Conservation (phyloP, 2,113 vertebrate species). For the Amphiprion ocellaris region DNA sequence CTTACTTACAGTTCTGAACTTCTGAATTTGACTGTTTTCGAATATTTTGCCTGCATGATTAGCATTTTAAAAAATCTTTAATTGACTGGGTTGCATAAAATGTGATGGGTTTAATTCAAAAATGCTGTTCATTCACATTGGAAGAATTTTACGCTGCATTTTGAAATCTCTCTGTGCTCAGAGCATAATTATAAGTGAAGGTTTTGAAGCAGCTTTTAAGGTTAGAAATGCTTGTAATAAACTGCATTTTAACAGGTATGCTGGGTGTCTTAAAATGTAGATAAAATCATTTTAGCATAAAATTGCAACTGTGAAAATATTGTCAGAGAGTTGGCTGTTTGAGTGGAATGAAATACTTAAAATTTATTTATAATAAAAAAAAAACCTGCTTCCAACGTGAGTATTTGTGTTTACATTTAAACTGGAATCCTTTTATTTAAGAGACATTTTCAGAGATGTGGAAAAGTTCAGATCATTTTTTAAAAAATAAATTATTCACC, state of each 20-base stretch:
- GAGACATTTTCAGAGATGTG: neutral
- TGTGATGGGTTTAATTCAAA: neutral
- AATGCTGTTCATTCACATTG: neutral
- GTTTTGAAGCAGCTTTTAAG: neutral
- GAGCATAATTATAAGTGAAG: neutral
- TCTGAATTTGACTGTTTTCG: neutral
- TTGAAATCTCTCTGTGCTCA: neutral
- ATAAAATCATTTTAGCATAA: neutral
- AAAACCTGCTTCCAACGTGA: too few relatives aligned
- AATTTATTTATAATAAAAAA: too few relatives aligned
- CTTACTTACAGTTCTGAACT: slow-evolving; percentile 3
- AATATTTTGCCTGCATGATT: neutral
- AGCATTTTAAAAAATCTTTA: neutral
- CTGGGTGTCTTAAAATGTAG: neutral
- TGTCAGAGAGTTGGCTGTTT: neutral
- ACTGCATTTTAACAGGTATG: slow-evolving; percentile 1
- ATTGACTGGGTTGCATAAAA: neutral
- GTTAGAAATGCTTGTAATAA: neutral
- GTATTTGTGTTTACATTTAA: too few relatives aligned
- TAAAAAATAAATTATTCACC: neutral
- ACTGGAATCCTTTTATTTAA: too few relatives aligned
- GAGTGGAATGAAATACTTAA: neutral
- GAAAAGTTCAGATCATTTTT: neutral
- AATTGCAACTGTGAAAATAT: neutral
- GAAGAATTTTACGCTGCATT: neutral